Conservation (phyloP, 2,113 vertebrate species). For the Phalacrocorax aristotelis region DNA sequence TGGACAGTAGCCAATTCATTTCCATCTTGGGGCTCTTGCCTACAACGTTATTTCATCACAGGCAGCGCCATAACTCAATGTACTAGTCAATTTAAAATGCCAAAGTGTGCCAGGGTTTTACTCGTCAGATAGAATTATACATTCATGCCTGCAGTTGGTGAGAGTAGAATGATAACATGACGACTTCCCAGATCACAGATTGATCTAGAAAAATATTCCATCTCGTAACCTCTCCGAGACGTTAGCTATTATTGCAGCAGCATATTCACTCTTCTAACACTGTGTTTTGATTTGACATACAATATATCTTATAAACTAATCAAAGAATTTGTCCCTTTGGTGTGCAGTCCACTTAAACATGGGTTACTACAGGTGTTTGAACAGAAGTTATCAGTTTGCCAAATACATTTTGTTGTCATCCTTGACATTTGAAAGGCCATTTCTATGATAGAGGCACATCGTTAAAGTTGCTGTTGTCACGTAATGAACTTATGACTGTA, state of each 20-base stretch:
- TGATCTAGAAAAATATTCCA: slow-evolving; percentile 28
- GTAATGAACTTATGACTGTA: background rate
- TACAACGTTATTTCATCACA: background rate
- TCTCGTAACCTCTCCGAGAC: slow-evolving; percentile 5
- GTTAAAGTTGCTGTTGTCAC: background rate
- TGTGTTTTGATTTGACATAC: slow-evolving; percentile 20
- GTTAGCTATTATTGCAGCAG: background rate
- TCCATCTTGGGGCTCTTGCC: slow-evolving; percentile 10
- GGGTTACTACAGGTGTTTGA: slow-evolving; percentile 5
- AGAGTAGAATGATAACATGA: slow-evolving; percentile 18
- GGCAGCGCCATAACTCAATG: slow-evolving; percentile 19
- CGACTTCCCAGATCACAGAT: background rate
- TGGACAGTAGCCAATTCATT: slow-evolving; percentile 18
- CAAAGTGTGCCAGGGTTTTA: slow-evolving; percentile 42
- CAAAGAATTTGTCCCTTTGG: slow-evolving; percentile 14
- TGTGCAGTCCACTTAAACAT: slow-evolving; percentile 8
- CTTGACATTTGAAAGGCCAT: background rate
- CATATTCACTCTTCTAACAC: background rate
- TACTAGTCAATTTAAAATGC: slow-evolving; percentile 49
- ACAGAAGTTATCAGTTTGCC: background rate
- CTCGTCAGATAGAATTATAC: slow-evolving; percentile 51
- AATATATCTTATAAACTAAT: slow-evolving; percentile 32
- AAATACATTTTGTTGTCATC: slow-evolving; percentile 8
- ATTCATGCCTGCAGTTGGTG: slow-evolving; percentile 30
- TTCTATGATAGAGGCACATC: background rate